Percentiles rank a stretch among this genome's conserved stretches.
Conservation (phyloP, 2,797 vertebrate genomes). For the Acanthurus lineatus region DNA sequence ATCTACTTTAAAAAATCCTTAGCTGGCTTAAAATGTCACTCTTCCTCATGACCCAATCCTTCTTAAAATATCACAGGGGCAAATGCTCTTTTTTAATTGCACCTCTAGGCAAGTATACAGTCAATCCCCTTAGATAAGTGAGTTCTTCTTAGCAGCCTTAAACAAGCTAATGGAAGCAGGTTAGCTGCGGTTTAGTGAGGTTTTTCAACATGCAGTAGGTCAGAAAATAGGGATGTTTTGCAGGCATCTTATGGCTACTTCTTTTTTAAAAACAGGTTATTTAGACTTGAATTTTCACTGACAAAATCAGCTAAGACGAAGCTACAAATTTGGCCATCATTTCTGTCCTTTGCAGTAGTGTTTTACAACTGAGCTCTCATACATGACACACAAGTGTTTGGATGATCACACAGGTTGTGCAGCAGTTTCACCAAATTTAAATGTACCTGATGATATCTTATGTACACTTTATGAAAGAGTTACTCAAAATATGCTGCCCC, state of each 20-base stretch:
- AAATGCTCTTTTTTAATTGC: slow-evolving; percentile 78
- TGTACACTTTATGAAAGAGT: too few species aligned
- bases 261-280: not conserved
- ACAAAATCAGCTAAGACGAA: not conserved
- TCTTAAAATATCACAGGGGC: slow-evolving; percentile 66
- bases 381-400: not conserved
- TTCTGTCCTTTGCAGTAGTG: not conserved
- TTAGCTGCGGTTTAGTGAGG: slow-evolving; percentile 28
- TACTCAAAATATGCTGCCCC: too few species aligned
- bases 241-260: slow-evolving; percentile 21
- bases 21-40: slow-evolving; percentile 64
- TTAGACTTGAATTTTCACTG: slow-evolving; percentile 11
- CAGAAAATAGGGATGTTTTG: slow-evolving; percentile 20
- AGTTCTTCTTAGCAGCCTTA: slow-evolving; percentile 66
- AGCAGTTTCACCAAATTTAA: not conserved
- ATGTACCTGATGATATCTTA: too few species aligned
- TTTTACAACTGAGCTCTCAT: not conserved
- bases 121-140: slow-evolving; percentile 75
- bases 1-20: slow-evolving; percentile 39
- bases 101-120: slow-evolving; percentile 73
- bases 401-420: too few species aligned
- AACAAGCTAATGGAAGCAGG: slow-evolving; percentile 63
- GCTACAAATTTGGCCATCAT: not conserved
- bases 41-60: slow-evolving; percentile 65
- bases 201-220: slow-evolving; percentile 30